phyloP scores from a whole-genome alignment of 1,140 invertebrate genomes.

The Anoplophora glabripennis region DNA sequence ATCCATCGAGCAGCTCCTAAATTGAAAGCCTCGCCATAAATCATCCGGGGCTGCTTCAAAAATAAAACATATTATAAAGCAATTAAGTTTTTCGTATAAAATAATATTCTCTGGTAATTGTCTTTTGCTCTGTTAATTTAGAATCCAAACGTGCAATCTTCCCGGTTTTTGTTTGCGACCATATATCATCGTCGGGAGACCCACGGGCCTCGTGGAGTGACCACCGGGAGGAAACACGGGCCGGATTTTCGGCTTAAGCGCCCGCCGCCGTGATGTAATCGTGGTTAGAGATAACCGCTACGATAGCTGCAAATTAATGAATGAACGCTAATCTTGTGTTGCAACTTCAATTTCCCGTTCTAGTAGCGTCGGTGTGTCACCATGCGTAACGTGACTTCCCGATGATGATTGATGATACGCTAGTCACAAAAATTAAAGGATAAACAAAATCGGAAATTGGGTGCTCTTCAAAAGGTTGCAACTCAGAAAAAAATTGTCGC shows the following conservation, averaged over 20 bases:
- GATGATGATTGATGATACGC: too few species aligned
- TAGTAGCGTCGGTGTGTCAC: too few species aligned
- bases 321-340: background rate
- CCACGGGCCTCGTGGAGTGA: too few species aligned
- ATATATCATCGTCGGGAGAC: conserved; percentile 20
- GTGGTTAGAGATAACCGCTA: background rate
- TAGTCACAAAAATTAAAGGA: too few species aligned
- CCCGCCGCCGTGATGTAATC: background rate
- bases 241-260: too few species aligned
- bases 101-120: conserved; percentile 31
- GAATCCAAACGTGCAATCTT: conserved; percentile 24
- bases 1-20: conserved; percentile 5
- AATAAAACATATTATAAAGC: conserved; percentile 33
- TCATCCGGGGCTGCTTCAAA: conserved; percentile 21
- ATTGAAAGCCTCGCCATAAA: conserved; percentile 24
- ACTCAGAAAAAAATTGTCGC: too few species aligned
- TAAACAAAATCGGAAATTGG: too few species aligned
- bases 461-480: too few species aligned
- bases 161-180: conserved; percentile 2
- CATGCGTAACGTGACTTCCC: too few species aligned
- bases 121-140: conserved; percentile 26
- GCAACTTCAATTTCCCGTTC: too few species aligned
- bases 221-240: too few species aligned
- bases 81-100: conserved; percentile 34
- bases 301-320: background rate